Base-by-base conservation (phyloP, 2,888 invertebrate species). In the Brenthis ino region DNA sequence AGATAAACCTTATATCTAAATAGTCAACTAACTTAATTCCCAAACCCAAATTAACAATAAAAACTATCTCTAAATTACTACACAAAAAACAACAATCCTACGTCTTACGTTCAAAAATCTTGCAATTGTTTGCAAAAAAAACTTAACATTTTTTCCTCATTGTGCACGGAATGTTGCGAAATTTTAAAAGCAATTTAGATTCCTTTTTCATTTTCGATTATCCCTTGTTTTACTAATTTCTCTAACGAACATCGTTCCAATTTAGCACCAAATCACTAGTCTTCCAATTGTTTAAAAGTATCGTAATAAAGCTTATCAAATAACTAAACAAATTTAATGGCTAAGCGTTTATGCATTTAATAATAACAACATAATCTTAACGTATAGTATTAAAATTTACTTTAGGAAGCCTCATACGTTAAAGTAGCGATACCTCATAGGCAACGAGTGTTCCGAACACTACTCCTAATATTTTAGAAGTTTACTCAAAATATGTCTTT, bases 11-110 rank as follows among this genome's bases (percentile, higher is more conserved):
- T 92, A 91, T 80, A 76, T 76, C 90, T 92, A 91, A 78, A 82
- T 88, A 88, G 86, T 89, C 78, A 85, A 87, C 89, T 93, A 92
- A 91, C 89, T 87, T 91, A 91, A 87, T 88, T 85, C 92, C 92
- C 91, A 91, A 90, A 91, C 92, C 92, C 91, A 93, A 91, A 88
- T 91, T 90, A 92, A 91, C 91, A 93, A 91, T 89, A 88, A 88
- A 85, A 88, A 85, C 86, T 89, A 90, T 83, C 68, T 80, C 89
- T 91, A 92, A 77, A 82, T 87, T 88, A 89, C 88, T 87, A 88
- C 82, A 88, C 80, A 88, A 89, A 88, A 88, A 91, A 91, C 91
- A 93, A 93, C 91, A 89, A 89, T 84, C 81, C 89, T 91, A 91
- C 82, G 81, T 75, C 82, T 85, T 81, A 88, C 80, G 80, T 82